phyloP scores from a whole-genome alignment of 2,113 vertebrate genomes.

The Zosterops borbonicus region DNA sequence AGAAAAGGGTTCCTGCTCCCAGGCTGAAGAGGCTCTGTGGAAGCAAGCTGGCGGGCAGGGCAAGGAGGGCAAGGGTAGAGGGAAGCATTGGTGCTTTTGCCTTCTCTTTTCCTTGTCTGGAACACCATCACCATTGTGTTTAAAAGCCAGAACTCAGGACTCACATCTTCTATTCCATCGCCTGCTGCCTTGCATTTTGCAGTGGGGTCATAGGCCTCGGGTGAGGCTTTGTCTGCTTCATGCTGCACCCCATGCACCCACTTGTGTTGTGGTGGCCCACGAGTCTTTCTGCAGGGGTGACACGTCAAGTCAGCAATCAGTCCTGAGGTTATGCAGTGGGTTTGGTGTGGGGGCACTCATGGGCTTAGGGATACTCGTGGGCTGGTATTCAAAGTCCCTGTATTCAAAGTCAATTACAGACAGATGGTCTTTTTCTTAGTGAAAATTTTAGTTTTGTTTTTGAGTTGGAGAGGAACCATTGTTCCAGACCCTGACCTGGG shows the following conservation, averaged over 20 bases:
- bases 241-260: neutral
- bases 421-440: neutral
- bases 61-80: neutral
- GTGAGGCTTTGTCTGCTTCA: fast-evolving
- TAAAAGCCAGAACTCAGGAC: neutral
- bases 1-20: fast-evolving
- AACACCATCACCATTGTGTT: neutral
- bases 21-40: neutral
- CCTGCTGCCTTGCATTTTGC: neutral
- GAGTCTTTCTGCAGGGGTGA: neutral
- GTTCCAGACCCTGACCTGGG: neutral
- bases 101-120: neutral
- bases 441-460: neutral
- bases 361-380: neutral
- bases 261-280: neutral
- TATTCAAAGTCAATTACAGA: neutral
- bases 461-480: neutral
- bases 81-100: neutral
- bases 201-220: fast-evolving
- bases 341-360: neutral
- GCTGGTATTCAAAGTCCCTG: neutral
- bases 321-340: fast-evolving
- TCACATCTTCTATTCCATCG: fast-evolving
- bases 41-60: neutral
- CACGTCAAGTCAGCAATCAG: fast-evolving